phyloP scores from a whole-genome alignment of 2,888 invertebrate genomes.

The Zhuqinia jingwanae region DNA sequence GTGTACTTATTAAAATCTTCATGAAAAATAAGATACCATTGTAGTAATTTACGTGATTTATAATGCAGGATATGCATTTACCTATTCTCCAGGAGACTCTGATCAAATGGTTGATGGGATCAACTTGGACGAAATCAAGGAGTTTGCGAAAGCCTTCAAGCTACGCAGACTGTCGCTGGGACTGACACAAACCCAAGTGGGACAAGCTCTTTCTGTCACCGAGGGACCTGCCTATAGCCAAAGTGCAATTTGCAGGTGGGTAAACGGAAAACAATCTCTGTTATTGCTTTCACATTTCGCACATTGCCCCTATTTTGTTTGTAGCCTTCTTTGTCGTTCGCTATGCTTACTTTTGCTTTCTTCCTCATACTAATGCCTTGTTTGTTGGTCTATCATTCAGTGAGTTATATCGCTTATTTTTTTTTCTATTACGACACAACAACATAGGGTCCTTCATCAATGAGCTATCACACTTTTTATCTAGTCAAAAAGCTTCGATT shows the following conservation, averaged over 20 bases:
- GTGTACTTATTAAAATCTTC: background rate
- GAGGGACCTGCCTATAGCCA: conserved; percentile 99
- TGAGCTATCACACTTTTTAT: no score
- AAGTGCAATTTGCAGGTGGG: conserved; percentile 99
- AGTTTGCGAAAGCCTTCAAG: conserved; percentile 98
- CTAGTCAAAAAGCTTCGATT: no score
- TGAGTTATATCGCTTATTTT: conserved; percentile 21
- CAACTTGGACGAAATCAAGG: conserved; percentile 98
- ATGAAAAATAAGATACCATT: no score
- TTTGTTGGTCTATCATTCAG: conserved; percentile 36
- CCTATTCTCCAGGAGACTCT: conserved; percentile 49
- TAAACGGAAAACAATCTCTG: background rate
- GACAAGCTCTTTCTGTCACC: conserved; percentile 97
- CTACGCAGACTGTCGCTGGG: conserved; percentile 95
- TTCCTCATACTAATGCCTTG: background rate
- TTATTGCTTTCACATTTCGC: conserved; percentile 47
- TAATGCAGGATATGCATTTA: no score
- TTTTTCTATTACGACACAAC: background rate
- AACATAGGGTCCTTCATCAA: no score
- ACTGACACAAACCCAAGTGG: conserved; percentile 94
- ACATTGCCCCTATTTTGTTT: conserved; percentile 46
- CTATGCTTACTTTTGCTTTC: conserved; percentile 2
- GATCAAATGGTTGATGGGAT: conserved; percentile 90
- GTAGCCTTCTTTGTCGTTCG: background rate
- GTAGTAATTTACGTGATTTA: no score